A percentile compares a stretch with the other conserved stretches of the same genome.
Evolutionary conservation across 2,113 vertebrate genomes (phyloP).

Genomic region (Amphilophus citrinellus): DNA sequence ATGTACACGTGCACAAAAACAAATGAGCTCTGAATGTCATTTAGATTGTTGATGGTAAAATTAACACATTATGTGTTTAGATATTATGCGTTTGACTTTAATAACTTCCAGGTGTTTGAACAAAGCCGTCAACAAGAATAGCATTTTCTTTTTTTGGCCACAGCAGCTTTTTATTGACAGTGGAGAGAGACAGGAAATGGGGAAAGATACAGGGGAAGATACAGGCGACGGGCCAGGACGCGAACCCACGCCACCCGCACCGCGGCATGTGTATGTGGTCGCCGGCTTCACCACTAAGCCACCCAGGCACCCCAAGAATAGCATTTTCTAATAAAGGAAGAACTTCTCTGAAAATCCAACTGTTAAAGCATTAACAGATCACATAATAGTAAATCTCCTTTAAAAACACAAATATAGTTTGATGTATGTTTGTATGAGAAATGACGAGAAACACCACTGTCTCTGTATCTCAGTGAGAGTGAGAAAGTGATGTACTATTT

Average conservation of each 20-base stretch:
- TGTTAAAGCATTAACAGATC: neutral
- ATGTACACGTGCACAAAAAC: neutral
- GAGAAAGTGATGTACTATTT: constrained; percentile 16
- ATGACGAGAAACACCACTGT: neutral
- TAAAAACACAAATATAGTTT: neutral
- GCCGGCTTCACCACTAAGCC: too few species aligned
- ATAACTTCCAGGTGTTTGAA: neutral
- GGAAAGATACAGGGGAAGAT: too few species aligned
- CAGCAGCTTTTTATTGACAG: too few species aligned
- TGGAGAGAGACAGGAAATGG: too few species aligned
- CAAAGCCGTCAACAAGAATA: too few species aligned
- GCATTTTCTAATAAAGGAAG: too few species aligned
- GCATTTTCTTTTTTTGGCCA: too few species aligned
- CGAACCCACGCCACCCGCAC: too few species aligned
- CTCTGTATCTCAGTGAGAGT: neutral
- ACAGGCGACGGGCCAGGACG: too few species aligned
- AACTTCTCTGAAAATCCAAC: too few species aligned
- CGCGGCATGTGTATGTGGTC: too few species aligned
- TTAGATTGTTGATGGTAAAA: neutral
- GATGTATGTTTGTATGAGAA: neutral
- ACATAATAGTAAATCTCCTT: neutral
- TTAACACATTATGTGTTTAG: neutral
- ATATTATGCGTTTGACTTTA: neutral
- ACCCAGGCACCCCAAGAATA: too few species aligned
- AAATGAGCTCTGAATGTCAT: neutral